phyloP scores from a whole-genome alignment of 2,797 vertebrate genomes.

The Catamblyrhynchus diadema region DNA sequence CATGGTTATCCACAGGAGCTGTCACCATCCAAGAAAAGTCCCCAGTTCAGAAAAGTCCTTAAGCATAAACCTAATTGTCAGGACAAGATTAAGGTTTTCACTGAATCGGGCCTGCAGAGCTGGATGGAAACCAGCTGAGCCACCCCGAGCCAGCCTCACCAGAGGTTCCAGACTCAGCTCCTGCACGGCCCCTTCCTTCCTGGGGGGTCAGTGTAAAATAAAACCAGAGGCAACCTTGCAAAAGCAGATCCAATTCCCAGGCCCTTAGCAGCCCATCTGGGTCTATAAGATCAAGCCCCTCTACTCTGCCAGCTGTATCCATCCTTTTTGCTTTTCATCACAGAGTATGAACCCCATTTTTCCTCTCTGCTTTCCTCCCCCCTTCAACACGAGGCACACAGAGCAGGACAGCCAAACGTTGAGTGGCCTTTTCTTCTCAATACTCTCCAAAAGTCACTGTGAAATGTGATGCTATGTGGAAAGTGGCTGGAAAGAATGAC shows the following conservation, averaged over 20 bases:
- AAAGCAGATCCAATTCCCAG: not conserved
- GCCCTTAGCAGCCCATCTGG: not conserved
- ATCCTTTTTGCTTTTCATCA: not conserved
- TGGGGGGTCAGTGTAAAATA: not conserved
- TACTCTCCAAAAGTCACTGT: slow-evolving; percentile 58
- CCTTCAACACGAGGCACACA: rapidly evolving
- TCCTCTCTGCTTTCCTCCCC: not conserved
- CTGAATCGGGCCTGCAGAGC: not conserved
- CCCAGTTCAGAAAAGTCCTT: not conserved
- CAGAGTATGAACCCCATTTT: not conserved
- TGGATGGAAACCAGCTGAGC: not conserved
- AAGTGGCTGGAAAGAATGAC: slow-evolving; percentile 75
- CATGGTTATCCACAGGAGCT: not conserved
- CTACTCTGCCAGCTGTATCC: not conserved
- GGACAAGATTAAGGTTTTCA: not conserved
- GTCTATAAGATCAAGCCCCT: not conserved
- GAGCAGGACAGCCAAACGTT: not conserved
- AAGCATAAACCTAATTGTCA: not conserved
- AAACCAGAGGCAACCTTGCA: not conserved
- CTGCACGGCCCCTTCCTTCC: not conserved
- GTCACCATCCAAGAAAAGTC: not conserved
- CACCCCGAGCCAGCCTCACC: rapidly evolving
- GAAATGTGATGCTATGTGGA: slow-evolving; percentile 64
- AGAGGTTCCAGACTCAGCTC: not conserved
- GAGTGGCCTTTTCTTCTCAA: slow-evolving; percentile 12